Evolutionary conservation across 2,797 vertebrate genomes (phyloP).

Genomic region (Babyrousa celebensis): DNA sequence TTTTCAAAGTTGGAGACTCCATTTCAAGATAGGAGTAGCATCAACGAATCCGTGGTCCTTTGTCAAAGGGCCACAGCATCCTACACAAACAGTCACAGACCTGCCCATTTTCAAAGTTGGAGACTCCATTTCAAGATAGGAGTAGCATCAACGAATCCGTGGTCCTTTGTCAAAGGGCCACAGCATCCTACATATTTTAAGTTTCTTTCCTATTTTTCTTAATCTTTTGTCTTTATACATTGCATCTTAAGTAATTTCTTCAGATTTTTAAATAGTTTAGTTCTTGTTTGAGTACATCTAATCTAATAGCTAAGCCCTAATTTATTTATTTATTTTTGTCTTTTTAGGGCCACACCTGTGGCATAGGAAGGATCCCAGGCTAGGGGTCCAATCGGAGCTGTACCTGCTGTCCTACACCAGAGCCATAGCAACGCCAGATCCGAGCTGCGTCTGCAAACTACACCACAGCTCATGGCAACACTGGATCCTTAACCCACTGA

Average conservation of each 20-base stretch:
- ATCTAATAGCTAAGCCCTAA: not conserved
- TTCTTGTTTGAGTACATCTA: not conserved
- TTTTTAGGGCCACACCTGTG: too few species aligned
- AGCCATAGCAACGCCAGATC: too few species aligned
- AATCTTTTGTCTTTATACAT: not conserved
- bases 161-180: not conserved
- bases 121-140: not conserved
- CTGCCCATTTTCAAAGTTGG: not conserved
- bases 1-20: not conserved
- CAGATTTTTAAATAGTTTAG: constrained; percentile 5
- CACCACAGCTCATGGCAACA: too few species aligned
- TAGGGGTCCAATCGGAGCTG: too few species aligned
- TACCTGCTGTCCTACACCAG: too few species aligned
- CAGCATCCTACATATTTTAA: not conserved
- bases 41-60: not conserved
- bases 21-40: not conserved
- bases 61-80: not conserved
- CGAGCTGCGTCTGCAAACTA: too few species aligned
- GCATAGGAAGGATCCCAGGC: too few species aligned
- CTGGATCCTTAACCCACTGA: too few species aligned
- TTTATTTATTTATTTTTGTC: not conserved
- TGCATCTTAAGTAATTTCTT: constrained; percentile 20
- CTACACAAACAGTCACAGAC: not conserved
- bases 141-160: not conserved
- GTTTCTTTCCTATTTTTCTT: constrained; percentile 29